phyloP scores from a whole-genome alignment of 2,797 vertebrate genomes.

The Tenualosa thibaudeaui region DNA sequence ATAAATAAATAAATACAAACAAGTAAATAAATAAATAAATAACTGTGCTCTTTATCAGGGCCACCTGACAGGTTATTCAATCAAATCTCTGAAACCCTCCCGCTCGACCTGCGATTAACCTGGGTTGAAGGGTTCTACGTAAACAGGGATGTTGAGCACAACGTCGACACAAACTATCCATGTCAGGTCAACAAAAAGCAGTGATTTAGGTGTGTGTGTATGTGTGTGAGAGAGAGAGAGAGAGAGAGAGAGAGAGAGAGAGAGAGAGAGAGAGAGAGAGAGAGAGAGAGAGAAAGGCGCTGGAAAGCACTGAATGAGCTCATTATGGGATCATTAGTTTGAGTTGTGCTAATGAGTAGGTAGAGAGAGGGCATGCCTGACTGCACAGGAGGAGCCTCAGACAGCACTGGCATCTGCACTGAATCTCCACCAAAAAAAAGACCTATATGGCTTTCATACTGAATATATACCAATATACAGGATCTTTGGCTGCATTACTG shows the following conservation, averaged over 20 bases:
- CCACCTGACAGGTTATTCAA: not conserved
- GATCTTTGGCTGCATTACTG: too few species aligned
- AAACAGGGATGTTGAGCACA: not conserved
- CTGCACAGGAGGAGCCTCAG: not conserved
- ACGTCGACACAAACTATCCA: not conserved
- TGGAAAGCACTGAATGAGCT: not conserved
- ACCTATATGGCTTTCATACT: not conserved
- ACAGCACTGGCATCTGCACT: not conserved
- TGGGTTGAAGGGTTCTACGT: not conserved
- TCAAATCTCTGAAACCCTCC: not conserved
- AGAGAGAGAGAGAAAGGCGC: too few species aligned
- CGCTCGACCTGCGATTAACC: not conserved
- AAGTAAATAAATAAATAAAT: too few species aligned
- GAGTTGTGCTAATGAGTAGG: not conserved
- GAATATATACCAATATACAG: not conserved
- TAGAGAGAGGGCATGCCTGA: not conserved
- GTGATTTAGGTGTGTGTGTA: not conserved
- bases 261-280: too few species aligned
- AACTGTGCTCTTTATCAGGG: too few species aligned
- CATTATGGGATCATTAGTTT: conserved; percentile 1
- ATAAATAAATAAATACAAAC: too few species aligned
- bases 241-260: too few species aligned
- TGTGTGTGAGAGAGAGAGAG: not conserved
- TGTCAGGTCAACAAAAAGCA: conserved; percentile 12
- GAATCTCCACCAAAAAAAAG: not conserved